These are phyloP conservation scores for Lasioglossum oenotherae DNA, from an alignment of 2,888 invertebrate species.

Conservation along the genomic window DNA sequence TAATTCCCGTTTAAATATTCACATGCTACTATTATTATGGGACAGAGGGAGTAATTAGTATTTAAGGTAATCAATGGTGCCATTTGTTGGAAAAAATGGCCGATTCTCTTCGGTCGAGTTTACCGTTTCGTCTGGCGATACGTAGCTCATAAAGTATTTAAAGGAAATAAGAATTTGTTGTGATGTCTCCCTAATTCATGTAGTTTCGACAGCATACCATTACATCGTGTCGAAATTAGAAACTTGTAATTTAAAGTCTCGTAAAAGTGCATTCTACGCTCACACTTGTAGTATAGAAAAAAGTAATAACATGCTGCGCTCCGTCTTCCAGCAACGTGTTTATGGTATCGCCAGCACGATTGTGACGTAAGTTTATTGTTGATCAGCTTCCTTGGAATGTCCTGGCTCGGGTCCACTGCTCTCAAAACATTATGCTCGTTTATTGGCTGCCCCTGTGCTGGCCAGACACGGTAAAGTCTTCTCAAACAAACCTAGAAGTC, in stretches of 20 bases:
- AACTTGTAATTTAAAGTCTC: background rate
- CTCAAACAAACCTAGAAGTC: background rate
- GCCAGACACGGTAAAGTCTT: background rate
- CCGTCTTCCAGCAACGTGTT: conserved; percentile 1
- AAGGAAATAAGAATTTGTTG: background rate
- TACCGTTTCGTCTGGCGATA: background rate
- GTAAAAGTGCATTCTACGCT: background rate
- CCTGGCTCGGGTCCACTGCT: conserved; percentile 3
- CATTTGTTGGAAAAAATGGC: background rate
- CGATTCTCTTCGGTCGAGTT: background rate
- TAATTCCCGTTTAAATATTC: too few relatives aligned
- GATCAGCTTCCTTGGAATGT: background rate
- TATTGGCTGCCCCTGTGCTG: background rate
- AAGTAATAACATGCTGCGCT: background rate
- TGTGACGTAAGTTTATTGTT: conserved; percentile 10
- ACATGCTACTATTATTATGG: too few relatives aligned
- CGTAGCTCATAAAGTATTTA: background rate
- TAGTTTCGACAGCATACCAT: background rate
- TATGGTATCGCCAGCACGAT: conserved; percentile 6
- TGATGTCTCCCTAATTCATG: background rate
- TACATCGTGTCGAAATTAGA: background rate
- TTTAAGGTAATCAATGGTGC: too few relatives aligned
- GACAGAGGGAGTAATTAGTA: too few relatives aligned
- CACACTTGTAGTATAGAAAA: background rate
- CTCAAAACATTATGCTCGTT: background rate